Base-by-base conservation (phyloP, 64 coral and sea anemone genomes). In the Anthopleura sola region DNA sequence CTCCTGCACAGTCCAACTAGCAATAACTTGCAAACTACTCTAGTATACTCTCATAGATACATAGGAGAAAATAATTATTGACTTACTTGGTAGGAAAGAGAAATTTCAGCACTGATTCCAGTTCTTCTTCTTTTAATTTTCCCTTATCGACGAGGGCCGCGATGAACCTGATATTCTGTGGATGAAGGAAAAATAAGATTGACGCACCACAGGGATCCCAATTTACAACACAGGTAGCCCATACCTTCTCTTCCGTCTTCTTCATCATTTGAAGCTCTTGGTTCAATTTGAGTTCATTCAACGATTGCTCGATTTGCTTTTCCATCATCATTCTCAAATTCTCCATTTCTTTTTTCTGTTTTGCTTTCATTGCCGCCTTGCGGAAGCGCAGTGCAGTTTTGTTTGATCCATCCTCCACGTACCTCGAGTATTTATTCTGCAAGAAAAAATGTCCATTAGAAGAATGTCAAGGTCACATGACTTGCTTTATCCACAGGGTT, bases 51-150 rank as follows among this genome's bases (percentile, higher is more conserved):
- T 15, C 11, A 13, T 2, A 53, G 50, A 13, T 17, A 53, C 50
- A 13, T 13, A 2, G 13, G 50, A 53, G 50, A 53, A 53, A 53
- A 13, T 17, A 13, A 14, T 53, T 12, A 53, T 74, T 13, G n/a
- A 87, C 94, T 92, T 90, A 97, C 94, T 97, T 97, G 64, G 83
- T 47, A 14, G 94, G 94, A 68, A 97, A 97, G 68, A 97, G 94
- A 53, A 83, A 97, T 19, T 89, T 88, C 62, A 92, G 44, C 7
- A 93, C 90, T 16, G 90, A 89, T 83, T 97, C 87, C 9, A 97
- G 53, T 87, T 97, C 94, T 39, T 86, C 90, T 20, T 92, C 90
- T 60, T 97, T 84, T 20, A 93, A 85, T 60, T 97, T 89, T 36
- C 90, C 94, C 86, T 92, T 88, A 37, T 90, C 85, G 40, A 97